Evolutionary conservation across 1,140 invertebrate genomes (phyloP), one percentile per base, ranked within the genome.

Genomic region (Drosophila bifasciata): DNA sequence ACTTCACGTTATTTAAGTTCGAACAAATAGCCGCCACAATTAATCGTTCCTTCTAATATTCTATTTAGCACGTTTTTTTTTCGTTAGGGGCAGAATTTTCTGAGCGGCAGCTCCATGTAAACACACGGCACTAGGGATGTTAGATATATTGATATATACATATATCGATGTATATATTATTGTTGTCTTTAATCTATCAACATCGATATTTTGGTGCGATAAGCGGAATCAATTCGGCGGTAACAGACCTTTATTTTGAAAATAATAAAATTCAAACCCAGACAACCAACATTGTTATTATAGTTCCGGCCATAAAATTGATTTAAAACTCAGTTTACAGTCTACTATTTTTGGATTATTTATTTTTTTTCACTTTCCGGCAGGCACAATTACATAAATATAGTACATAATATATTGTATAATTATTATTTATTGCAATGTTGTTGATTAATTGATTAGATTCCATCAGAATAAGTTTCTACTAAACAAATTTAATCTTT

Each of bases 41-140:
- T 16, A 13, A 5, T 15, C 36, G 53, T 63, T 16, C 23, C 36
- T 50, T 25, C 25, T 60, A 66, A 43, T 15, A 48, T 63, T 51
- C 15, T 60, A 60, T 68, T 56, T 60, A 84, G 63, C 80, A 84
- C 80, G 80, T 84, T 84, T 84, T 85, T 63, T 17, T 45, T 16
- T 46, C 21, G 36, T 15, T 41, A 50, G 17, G 19, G 23, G 17
- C 17, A 45, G 15, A 43, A 46, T 46, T 21, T 16, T 15, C 21
- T 66, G 41, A 25, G 56, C 63, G 43, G 32, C 25, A 15, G 62
- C 49, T 49, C 45, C 48, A 60, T 51, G 45, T 44, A 70, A 70
- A 70, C 59, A 39, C 39, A 58, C 17, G 8, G 28, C 19, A 21
- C 19, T 21, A 21, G 19, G 19, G 19, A 21, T 21, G 19, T 21